Percentiles rank a stretch among this genome's conserved stretches.
Conservation (phyloP, 2,113 vertebrate species). For the Aptenodytes patagonicus region DNA sequence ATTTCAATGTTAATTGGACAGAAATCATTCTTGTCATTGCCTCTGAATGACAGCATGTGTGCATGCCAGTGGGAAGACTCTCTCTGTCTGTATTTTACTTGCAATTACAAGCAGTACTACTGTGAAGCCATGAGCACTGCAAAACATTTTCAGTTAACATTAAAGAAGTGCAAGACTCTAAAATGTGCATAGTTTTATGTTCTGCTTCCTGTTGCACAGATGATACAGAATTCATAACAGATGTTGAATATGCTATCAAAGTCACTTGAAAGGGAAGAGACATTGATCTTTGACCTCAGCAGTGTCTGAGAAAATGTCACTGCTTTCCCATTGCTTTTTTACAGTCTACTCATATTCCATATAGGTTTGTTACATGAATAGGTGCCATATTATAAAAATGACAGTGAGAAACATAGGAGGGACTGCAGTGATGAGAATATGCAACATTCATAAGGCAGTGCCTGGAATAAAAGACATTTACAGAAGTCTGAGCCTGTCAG, state of each 20-base stretch:
- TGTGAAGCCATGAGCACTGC: not conserved
- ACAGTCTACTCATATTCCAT: not conserved
- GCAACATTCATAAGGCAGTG: not conserved
- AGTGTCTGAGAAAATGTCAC: conserved; percentile 17
- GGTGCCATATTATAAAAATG: not conserved
- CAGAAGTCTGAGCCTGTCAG: not conserved
- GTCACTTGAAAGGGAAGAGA: not conserved
- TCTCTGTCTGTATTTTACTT: not conserved
- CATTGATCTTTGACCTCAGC: not conserved
- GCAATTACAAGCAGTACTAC: not conserved
- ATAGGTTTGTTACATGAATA: not conserved
- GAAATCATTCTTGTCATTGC: not conserved
- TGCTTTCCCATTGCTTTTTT: not conserved
- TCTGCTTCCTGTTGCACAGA: conserved; percentile 8
- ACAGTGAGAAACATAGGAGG: not conserved
- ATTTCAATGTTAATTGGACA: not conserved
- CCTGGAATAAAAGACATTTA: not conserved
- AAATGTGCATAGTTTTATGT: not conserved
- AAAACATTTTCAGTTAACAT: not conserved
- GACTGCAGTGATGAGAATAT: not conserved
- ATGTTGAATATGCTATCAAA: not conserved
- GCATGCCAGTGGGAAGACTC: not conserved
- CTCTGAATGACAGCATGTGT: not conserved
- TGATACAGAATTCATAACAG: not conserved
- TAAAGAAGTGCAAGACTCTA: not conserved